Evolutionary conservation across 2,888 invertebrate genomes (phyloP).

Genomic region (Lydus trimaculatus): DNA sequence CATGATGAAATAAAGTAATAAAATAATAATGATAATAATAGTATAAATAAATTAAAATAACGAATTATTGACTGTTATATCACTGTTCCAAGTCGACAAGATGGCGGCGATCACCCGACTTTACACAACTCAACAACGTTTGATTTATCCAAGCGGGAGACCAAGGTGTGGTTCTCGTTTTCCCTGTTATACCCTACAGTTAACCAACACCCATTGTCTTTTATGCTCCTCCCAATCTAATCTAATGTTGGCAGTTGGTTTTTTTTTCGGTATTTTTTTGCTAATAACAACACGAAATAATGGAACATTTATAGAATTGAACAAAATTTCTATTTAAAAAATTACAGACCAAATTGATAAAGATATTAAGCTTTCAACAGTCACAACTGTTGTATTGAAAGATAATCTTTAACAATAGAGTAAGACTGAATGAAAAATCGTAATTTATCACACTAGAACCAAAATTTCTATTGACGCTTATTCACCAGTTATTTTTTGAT

Average conservation of each 20-base stretch:
- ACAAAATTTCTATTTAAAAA: neutral
- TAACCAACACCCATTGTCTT: constrained; percentile 54
- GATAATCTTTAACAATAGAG: neutral
- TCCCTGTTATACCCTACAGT: constrained; percentile 48
- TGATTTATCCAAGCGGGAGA: constrained; percentile 49
- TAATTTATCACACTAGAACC: constrained; percentile 1
- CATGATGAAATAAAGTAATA: constrained; percentile 30
- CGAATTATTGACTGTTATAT: constrained; percentile 24
- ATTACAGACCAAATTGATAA: neutral
- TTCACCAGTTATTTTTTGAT: neutral
- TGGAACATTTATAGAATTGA: neutral
- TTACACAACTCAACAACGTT: constrained; percentile 28
- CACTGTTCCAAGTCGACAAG: constrained; percentile 50
- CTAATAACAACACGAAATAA: neutral
- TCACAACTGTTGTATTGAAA: neutral
- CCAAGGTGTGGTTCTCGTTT: constrained; percentile 53
- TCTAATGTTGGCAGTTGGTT: constrained; percentile 24
- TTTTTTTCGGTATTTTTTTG: neutral
- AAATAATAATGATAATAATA: constrained; percentile 9
- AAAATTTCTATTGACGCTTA: neutral
- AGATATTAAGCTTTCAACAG: neutral
- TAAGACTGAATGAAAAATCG: neutral
- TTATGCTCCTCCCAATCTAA: constrained; percentile 50
- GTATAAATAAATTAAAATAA: constrained; percentile 2
- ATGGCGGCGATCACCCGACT: constrained; percentile 44